These are phyloP conservation scores for Drosophila pallidifrons DNA, from an alignment of 1,140 invertebrate species.

Conservation along the genomic window DNA sequence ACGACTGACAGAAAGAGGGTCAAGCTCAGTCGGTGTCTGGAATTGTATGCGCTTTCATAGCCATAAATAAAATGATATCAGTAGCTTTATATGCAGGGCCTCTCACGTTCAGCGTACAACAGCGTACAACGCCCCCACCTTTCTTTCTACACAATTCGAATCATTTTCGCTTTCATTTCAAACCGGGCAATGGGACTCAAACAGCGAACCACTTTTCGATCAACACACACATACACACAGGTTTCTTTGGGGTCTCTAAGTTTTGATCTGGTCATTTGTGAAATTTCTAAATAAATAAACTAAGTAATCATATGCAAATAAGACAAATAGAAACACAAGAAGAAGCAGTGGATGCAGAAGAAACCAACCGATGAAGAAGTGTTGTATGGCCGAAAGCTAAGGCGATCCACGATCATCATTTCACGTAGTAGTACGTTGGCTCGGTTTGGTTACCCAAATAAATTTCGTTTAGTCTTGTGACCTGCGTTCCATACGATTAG, in stretches of 20 bases:
- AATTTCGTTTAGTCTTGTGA: constrained; percentile 65
- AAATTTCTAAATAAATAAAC: constrained; percentile 60
- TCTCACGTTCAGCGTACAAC: constrained; percentile 40
- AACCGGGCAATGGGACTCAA: constrained; percentile 43
- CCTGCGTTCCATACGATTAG: constrained; percentile 69
- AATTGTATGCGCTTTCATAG: constrained; percentile 54
- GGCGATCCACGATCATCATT: constrained; percentile 40
- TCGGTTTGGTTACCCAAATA: constrained; percentile 79
- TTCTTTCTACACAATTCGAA: constrained; percentile 55
- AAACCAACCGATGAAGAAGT: constrained; percentile 7
- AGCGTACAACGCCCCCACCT: constrained; percentile 57
- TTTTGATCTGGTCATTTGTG: constrained; percentile 50
- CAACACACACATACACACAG: constrained; percentile 15
- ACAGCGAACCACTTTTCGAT: constrained; percentile 28
- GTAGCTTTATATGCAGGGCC: constrained; percentile 53
- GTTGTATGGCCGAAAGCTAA: constrained; percentile 16
- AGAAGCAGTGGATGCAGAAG: constrained; percentile 7
- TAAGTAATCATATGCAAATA: constrained; percentile 77
- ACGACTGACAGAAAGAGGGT: constrained; percentile 53
- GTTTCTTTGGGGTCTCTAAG: constrained; percentile 44
- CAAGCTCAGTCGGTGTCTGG: constrained; percentile 46
- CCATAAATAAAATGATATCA: constrained; percentile 50
- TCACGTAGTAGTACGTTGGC: constrained; percentile 33
- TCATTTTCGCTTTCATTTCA: constrained; percentile 74
- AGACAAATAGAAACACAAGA: constrained; percentile 39